Evolutionary conservation across 2,888 invertebrate genomes (phyloP), one percentile per base, ranked within the genome.

Genomic region (Smittia aterrima): DNA sequence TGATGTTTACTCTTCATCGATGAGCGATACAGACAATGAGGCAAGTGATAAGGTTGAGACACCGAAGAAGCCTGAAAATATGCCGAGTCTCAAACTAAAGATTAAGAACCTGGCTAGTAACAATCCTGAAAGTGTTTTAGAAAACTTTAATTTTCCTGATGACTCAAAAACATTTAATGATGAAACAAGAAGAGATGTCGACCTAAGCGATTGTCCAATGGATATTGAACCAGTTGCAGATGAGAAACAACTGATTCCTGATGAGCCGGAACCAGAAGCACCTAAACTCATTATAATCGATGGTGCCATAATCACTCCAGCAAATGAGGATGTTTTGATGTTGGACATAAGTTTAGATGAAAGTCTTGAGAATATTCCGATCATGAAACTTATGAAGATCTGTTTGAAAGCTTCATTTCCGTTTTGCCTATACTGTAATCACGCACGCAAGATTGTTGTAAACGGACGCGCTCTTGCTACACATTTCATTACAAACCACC

Each of bases 341-440:
- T 86, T 89, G 75, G 92, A 93, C 78, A 81, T 93, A 67, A 88
- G 89, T 76, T 83, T 94, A 47, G 89, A 92, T 79, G 89, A 87
- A 76, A 90, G 91, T 16, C 80, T 93, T 76, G 92, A 93, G 79
- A 90, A 87, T 81, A 89, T 92, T 81, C 87, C 89, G 75, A 84
- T 91, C 58, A 87, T 90, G 78, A 86, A 89, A 76, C 84, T 93
- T 76, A 80, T 93, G 38, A 90, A 90, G 79, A 89, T 89, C 76
- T 93, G 92, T 81, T 83, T 93, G 70, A 85, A 86, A 76, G 86
- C 88, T 13, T 90, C 92, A 0, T 87, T 89, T 79, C 84, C 87
- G 6, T 85, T 85, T 76, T 95, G 95, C 80, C 87, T 93, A 74
- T 95, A 92, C 81, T 95, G 94, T 79, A 92, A 93, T 80, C 93